Conservation (phyloP, 2,113 vertebrate genomes). For the Amblyornis subalaris region DNA sequence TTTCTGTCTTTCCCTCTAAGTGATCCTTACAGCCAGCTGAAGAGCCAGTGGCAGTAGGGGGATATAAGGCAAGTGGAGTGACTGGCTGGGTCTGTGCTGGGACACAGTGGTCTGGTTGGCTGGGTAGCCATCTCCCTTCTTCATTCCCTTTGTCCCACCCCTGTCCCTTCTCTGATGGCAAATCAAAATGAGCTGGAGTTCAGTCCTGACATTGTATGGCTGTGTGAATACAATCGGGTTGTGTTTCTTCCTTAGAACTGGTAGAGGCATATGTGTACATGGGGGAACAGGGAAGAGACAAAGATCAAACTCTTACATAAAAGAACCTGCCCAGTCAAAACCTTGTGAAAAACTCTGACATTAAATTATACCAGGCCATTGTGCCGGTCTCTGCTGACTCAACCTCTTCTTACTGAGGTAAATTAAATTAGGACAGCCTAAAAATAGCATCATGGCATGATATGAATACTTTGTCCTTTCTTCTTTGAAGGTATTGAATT, state of each 20-base stretch:
- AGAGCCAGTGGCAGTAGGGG: neutral
- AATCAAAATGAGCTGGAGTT: neutral
- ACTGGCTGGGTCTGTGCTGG: neutral
- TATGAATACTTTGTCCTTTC: neutral
- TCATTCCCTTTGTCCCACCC: neutral
- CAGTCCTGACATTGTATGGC: neutral
- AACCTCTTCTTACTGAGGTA: neutral
- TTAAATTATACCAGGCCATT: neutral
- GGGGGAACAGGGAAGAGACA: neutral
- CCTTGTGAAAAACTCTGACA: neutral
- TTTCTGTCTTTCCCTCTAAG: neutral
- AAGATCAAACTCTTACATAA: neutral
- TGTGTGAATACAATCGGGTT: neutral
- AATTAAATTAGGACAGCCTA: neutral
- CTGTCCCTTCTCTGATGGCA: neutral
- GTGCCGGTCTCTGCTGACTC: neutral
- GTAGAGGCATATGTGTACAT: neutral
- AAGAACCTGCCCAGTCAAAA: neutral
- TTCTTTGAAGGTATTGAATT: neutral
- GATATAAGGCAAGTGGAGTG: neutral
- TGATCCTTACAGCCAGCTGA: neutral
- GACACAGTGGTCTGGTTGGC: neutral
- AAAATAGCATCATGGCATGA: neutral
- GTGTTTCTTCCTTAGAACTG: neutral
- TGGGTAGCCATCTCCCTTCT: neutral